phyloP scores from a whole-genome alignment of 2,888 invertebrate species.

The Platycnemis pennipes region DNA sequence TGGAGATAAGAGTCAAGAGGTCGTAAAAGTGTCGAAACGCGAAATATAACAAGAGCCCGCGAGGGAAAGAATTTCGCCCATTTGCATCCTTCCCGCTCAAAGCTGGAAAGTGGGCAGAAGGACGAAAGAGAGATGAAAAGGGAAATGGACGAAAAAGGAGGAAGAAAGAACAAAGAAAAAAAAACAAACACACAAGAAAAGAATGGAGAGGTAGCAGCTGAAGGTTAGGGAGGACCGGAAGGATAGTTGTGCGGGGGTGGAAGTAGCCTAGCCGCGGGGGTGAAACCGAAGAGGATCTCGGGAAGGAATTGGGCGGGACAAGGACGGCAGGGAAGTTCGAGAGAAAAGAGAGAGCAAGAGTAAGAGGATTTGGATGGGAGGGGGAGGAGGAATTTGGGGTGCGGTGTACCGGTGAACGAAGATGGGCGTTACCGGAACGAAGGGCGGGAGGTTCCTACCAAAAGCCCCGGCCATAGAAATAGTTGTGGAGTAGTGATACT shows the following conservation, averaged over 20 bases:
- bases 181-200: not conserved
- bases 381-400: not conserved
- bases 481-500: not conserved
- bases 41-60: too few species aligned
- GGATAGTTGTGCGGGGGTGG: not conserved
- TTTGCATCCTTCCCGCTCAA: not conserved
- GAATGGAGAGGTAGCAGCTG: not conserved
- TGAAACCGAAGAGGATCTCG: too few species aligned
- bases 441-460: too few species aligned
- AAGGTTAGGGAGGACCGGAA: not conserved
- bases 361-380: not conserved
- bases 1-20: too few species aligned
- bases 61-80: too few species aligned
- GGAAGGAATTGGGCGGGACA: too few species aligned
- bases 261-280: too few species aligned
- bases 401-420: not conserved
- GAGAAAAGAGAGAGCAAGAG: too few species aligned
- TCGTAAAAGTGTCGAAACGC: too few species aligned
- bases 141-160: not conserved
- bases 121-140: not conserved
- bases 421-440: too few species aligned
- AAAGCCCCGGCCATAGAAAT: not conserved
- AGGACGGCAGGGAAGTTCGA: too few species aligned
- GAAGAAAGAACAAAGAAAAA: not conserved
- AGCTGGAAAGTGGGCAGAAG: not conserved